Percentiles rank a stretch among this genome's conserved stretches.
Evolutionary conservation across 30 jellyfish, hydroid and myxozoan species (phyloP).

Genomic region (Hydra vulgaris): DNA sequence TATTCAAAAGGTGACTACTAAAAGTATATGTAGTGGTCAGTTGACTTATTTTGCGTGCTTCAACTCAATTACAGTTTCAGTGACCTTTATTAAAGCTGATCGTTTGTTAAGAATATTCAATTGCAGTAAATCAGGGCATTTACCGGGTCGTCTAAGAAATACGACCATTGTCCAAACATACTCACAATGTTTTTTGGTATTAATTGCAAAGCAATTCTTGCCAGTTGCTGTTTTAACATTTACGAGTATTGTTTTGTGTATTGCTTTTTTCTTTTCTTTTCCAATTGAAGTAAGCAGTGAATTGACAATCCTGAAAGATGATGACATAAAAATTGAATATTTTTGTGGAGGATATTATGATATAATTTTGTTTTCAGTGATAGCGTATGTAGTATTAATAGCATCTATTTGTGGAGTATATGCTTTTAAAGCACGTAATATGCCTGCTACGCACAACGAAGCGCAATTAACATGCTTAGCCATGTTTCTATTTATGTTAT

Average conservation of each 20-base stretch:
- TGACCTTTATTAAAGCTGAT: conserved; percentile 93
- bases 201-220: too few species aligned
- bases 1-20: background rate
- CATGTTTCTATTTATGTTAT: conserved; percentile 68
- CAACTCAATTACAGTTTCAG: conserved; percentile 82
- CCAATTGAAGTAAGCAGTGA: conserved; percentile 40
- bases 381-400: conserved; percentile 56
- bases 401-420: conserved; percentile 78
- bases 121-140: conserved; percentile 53
- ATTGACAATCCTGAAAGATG: background rate
- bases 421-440: conserved; percentile 87
- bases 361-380: conserved; percentile 34
- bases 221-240: conserved; percentile 66
- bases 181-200: conserved; percentile 52
- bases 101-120: conserved; percentile 76
- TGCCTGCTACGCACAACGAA: conserved; percentile 87
- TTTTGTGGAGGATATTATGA: conserved; percentile 59
- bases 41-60: conserved; percentile 69
- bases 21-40: conserved; percentile 19
- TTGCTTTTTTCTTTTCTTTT: conserved; percentile 40
- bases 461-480: conserved; percentile 96
- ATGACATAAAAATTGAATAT: conserved; percentile 23
- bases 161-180: conserved; percentile 56
- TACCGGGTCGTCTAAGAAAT: conserved; percentile 51
- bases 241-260: conserved; percentile 39